Evolutionary conservation across 2,888 invertebrate genomes (phyloP), one percentile per base, ranked within the genome.

Genomic region (Drosophila imparisetae): DNA sequence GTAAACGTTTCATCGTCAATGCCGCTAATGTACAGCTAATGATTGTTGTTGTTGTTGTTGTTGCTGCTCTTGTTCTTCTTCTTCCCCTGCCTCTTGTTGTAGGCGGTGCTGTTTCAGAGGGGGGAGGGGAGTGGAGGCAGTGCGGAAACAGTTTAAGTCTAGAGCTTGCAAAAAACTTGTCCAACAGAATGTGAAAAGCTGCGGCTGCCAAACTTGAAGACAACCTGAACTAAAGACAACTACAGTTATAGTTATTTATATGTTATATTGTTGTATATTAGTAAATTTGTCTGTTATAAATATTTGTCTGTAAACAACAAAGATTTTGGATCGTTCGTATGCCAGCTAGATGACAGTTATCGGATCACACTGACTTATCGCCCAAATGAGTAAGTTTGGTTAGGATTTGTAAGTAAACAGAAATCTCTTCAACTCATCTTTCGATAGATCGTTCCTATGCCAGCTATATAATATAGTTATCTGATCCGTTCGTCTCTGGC

Each of bases 1-100:
- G 82, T 72, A 76, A 79, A 72, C 75, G 75, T 81, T 76, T 69
- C 78, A 58, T 66, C 84, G 72, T 69, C 85, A 78, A 78, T 69
- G 80, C 72, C 82, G 79, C 74, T 84, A 89, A 89, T 89, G 79
- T 75, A 61, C 62, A 79, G 79, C 84, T 86, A 89, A 89, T 85
- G 81, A 86, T 79, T 68, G 66, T 34, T 42, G 29, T 59, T 60
- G 18, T 48, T 42, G 38, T 30, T 62, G 54, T 34, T 55, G 34
- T 55, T 61, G 49, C 6, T 27, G n/a, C 21, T 21, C 13, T 7
- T 15, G 7, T 8, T 45, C 38, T 8, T 21, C 42, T 2, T 45
- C 4, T 15, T 45, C 18, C 3, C n/a, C 21, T 2, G 15, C 4
- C 7, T 45, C 21, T 27, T 34, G n/a, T 52, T 36, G 55, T 5